Percentiles rank a stretch among this genome's conserved stretches.
phyloP scores from a whole-genome alignment of 1,140 invertebrate species.

The Cherax quadricarinatus region DNA sequence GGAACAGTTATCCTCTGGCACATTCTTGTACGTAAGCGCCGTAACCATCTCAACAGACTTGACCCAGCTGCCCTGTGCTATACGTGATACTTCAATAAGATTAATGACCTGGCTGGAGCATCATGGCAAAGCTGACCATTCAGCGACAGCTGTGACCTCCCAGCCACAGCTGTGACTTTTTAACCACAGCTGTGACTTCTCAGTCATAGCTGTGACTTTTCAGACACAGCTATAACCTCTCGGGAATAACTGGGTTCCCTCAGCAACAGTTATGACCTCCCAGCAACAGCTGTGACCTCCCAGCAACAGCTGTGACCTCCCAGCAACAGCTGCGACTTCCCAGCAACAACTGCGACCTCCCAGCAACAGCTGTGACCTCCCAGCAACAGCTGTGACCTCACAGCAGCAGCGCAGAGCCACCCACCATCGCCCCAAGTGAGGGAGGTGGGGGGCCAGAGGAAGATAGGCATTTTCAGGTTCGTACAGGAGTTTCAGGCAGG shows the following conservation, averaged over 20 bases:
- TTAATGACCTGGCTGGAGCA: background rate
- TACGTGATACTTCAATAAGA: too few relatives aligned
- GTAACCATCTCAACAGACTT: too few relatives aligned
- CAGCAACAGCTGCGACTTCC: too few relatives aligned
- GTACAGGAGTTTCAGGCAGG: slow-evolving; percentile 43
- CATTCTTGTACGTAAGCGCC: too few relatives aligned
- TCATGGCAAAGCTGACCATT: background rate
- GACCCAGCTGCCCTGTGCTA: too few relatives aligned
- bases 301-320: too few relatives aligned
- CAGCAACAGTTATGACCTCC: background rate
- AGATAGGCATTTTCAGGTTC: slow-evolving; percentile 47
- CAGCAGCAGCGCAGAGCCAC: too few relatives aligned
- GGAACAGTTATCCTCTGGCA: too few relatives aligned
- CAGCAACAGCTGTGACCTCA: too few relatives aligned
- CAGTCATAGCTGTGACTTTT: background rate
- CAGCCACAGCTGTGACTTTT: background rate
- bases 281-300: too few relatives aligned
- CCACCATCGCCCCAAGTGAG: background rate
- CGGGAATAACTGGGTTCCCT: background rate
- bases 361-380: too few relatives aligned
- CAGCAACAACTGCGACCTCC: too few relatives aligned
- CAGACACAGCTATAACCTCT: background rate
- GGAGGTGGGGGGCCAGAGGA: background rate
- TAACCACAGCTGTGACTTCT: background rate
- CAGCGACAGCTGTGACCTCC: background rate